Evolutionary conservation across 2,113 vertebrate genomes (phyloP).

Genomic region (Centropus bengalensis): DNA sequence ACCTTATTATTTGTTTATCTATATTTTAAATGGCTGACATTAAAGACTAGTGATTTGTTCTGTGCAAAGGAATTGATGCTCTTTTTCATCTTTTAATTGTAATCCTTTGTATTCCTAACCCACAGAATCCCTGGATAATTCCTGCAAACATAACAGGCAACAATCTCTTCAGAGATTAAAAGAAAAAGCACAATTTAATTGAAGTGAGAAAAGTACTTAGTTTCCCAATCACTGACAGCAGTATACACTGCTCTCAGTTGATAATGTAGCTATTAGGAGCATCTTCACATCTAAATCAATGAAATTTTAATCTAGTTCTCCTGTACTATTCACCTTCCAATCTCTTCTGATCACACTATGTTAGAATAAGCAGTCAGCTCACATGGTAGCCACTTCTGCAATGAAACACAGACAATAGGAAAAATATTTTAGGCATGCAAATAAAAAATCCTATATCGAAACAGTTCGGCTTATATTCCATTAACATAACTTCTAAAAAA

Average conservation of each 20-base stretch:
- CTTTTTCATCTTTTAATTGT: neutral
- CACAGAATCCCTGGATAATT: neutral
- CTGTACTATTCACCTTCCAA: neutral
- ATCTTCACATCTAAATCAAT: neutral
- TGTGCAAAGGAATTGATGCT: neutral
- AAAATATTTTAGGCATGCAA: neutral
- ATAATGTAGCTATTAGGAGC: neutral
- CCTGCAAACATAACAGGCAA: neutral
- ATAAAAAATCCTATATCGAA: neutral
- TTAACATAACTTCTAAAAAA: neutral
- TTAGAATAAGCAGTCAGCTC: neutral
- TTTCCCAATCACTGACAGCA: neutral
- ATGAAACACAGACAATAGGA: neutral
- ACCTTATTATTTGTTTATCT: neutral
- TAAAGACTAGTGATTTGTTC: neutral
- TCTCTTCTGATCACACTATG: neutral
- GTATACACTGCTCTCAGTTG: neutral
- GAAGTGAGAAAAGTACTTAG: neutral
- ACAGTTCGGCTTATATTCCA: neutral
- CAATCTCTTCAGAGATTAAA: neutral
- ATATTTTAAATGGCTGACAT: neutral
- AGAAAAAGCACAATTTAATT: neutral
- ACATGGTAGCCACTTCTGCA: neutral
- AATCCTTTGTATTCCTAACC: neutral
- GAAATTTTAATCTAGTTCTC: neutral